These are phyloP conservation scores for Oreohelix idahoensis DNA, from an alignment of 1,140 invertebrate species.

Conservation along the genomic window DNA sequence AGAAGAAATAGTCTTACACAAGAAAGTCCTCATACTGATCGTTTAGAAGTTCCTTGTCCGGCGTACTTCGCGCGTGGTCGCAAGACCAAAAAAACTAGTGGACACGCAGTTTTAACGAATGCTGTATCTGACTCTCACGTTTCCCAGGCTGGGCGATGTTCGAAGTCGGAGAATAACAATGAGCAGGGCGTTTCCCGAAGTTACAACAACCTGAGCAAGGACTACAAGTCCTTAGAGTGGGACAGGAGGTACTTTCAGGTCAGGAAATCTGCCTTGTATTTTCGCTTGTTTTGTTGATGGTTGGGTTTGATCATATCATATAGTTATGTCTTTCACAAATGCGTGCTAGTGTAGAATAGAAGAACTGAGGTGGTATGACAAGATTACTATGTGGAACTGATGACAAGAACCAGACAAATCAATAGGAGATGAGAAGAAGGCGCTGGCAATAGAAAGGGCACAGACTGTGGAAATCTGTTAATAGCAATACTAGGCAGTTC, in stretches of 20 bases:
- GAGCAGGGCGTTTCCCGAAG: conserved; percentile 3
- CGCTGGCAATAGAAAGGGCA: too few species aligned
- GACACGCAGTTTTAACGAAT: conserved; percentile 14
- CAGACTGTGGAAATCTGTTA: too few species aligned
- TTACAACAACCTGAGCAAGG: conserved; percentile 40
- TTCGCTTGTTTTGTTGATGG: too few species aligned
- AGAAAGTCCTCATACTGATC: background rate
- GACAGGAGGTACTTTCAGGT: conserved; percentile 59
- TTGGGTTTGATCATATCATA: too few species aligned
- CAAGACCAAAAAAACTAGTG: background rate
- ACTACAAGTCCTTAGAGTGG: conserved; percentile 61
- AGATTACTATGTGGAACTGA: too few species aligned
- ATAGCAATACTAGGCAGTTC: too few species aligned
- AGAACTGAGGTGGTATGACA: too few species aligned
- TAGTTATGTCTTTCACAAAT: too few species aligned
- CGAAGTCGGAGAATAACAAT: background rate
- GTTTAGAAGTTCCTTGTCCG: conserved; percentile 36
- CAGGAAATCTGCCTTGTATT: background rate
- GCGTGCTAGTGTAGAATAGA: too few species aligned
- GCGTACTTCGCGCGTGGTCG: conserved; percentile 22
- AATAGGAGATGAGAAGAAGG: too few species aligned
- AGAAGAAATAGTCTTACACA: conserved; percentile 4
- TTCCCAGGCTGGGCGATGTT: background rate
- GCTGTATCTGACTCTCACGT: conserved; percentile 45
- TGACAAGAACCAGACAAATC: too few species aligned